Evolutionary conservation across 64 coral and sea anemone genomes (phyloP).

Genomic region (Acropora tenuis): DNA sequence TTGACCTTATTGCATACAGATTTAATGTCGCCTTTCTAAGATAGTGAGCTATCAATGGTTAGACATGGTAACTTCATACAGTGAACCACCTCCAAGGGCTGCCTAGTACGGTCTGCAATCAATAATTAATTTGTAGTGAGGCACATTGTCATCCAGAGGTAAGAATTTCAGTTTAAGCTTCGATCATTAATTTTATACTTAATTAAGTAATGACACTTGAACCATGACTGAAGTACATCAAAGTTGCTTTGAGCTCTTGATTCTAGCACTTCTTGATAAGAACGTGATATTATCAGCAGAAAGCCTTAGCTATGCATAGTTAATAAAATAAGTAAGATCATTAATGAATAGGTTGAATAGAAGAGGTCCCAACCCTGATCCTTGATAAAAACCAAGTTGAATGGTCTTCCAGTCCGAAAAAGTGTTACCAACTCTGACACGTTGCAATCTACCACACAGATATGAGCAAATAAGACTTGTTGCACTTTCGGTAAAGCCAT

Average conservation of each 20-base stretch:
- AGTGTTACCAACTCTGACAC: background rate
- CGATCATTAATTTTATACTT: background rate
- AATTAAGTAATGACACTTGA: too few relatives aligned
- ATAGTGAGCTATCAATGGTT: too few relatives aligned
- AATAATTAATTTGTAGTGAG: background rate
- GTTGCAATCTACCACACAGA: too few relatives aligned
- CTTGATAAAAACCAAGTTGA: background rate
- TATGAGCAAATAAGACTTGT: background rate
- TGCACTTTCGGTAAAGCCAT: background rate
- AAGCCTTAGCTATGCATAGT: background rate
- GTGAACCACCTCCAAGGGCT: too few relatives aligned
- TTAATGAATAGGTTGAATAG: too few relatives aligned
- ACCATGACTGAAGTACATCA: background rate
- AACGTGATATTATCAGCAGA: conserved; percentile 16
- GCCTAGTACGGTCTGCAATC: background rate
- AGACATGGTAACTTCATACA: background rate
- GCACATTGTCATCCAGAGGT: conserved; percentile 4
- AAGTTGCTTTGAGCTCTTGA: conserved; percentile 11
- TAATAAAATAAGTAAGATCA: background rate
- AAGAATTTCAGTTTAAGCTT: background rate
- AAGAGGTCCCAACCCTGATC: too few relatives aligned
- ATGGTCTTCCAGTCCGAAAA: conserved; percentile 31
- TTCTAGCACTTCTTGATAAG: background rate
- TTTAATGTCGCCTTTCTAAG: too few relatives aligned
- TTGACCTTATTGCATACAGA: too few relatives aligned